Conservation (phyloP, 2,797 vertebrate genomes). For the Vultur gryphus region DNA sequence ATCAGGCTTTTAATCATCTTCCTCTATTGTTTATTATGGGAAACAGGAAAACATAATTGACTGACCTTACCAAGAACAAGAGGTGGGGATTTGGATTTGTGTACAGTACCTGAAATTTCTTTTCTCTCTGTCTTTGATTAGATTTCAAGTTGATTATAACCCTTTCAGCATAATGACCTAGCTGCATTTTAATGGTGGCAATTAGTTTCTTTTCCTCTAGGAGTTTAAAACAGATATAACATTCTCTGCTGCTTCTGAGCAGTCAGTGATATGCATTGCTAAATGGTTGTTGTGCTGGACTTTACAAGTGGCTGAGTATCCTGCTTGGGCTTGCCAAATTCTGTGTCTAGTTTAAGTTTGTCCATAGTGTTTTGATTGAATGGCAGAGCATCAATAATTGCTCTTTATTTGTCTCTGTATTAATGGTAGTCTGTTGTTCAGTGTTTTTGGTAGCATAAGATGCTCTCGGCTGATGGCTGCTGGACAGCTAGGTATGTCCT, state of each 20-base stretch:
- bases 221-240: background rate
- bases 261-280: background rate
- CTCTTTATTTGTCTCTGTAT: background rate
- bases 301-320: background rate
- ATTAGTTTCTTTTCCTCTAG: background rate
- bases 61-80: background rate
- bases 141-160: slow-evolving; percentile 24
- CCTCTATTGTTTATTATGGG: background rate
- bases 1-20: background rate
- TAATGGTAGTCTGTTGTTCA: background rate
- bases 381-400: background rate
- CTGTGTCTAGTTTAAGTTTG: background rate
- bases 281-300: background rate
- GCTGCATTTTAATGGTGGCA: slow-evolving; percentile 1
- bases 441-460: background rate
- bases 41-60: background rate
- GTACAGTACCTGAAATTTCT: background rate
- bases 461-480: background rate
- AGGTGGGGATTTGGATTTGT: background rate
- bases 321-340: background rate
- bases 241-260: background rate
- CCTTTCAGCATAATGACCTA: background rate
- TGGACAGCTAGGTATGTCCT: background rate
- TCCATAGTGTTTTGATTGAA: background rate
- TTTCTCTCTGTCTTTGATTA: slow-evolving; percentile 5